phyloP scores from a whole-genome alignment of 2,113 vertebrate genomes.

The Podilymbus podiceps region DNA sequence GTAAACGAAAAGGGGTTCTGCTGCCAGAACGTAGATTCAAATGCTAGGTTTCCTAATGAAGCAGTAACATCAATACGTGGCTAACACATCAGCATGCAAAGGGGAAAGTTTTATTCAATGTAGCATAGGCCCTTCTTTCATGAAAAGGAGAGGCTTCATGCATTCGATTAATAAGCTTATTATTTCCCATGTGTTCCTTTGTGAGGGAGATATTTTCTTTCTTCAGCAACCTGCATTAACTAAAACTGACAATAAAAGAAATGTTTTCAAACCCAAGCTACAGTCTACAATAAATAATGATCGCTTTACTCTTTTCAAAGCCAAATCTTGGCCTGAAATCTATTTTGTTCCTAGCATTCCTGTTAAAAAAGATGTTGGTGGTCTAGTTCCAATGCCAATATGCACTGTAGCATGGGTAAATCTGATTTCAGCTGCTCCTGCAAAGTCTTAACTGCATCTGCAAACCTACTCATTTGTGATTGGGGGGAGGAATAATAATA shows the following conservation, averaged over 20 bases:
- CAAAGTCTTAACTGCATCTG: slow-evolving; percentile 32
- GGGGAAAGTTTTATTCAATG: slow-evolving; percentile 51
- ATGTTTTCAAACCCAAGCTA: slow-evolving; percentile 66
- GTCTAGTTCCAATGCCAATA: slow-evolving; percentile 59
- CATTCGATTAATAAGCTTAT: slow-evolving; percentile 63
- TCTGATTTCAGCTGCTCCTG: slow-evolving; percentile 61
- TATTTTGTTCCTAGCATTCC: slow-evolving; percentile 49
- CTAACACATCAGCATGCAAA: slow-evolving; percentile 42
- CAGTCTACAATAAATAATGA: slow-evolving; percentile 60
- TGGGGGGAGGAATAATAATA: not conserved
- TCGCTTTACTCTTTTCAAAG: slow-evolving; percentile 35
- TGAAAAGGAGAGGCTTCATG: slow-evolving; percentile 45
- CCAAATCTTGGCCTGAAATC: slow-evolving; percentile 33
- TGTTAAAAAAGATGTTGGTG: slow-evolving; percentile 70
- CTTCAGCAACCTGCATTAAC: slow-evolving; percentile 68
- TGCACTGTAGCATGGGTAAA: slow-evolving; percentile 5
- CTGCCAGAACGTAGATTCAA: slow-evolving; percentile 13
- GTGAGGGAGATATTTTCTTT: slow-evolving; percentile 62
- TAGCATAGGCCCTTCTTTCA: slow-evolving; percentile 62
- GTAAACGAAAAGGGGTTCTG: not conserved
- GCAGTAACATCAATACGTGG: not conserved
- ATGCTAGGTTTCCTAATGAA: slow-evolving; percentile 23
- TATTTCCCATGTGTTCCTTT: slow-evolving; percentile 62
- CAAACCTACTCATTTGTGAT: slow-evolving; percentile 17
- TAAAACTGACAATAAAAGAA: slow-evolving; percentile 65